Evolutionary conservation across 2,797 vertebrate genomes (phyloP), one percentile per base, ranked within the genome.

Genomic region (Euphonia xanthogaster): DNA sequence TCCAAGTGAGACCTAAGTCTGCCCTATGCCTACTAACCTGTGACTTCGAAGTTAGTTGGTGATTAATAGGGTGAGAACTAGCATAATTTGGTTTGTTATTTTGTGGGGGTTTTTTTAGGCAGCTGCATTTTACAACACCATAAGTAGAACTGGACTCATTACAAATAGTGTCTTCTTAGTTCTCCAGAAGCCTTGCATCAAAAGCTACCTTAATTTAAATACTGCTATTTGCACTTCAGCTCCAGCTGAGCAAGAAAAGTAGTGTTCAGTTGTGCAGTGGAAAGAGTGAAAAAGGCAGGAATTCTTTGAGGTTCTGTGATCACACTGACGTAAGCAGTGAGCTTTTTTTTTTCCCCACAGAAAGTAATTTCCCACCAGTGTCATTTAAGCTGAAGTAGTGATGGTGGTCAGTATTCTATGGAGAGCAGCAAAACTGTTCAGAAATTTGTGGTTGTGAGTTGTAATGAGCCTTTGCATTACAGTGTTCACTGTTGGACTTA

Each of bases 21-120:
- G 2, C 25, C 48, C n/a, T 7, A 20, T 40, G 35, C 20, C 35
- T 79, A 37, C 5, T 68, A 37, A 58, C 0, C 0, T 7, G 3
- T 39, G 24, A 50, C 27, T 74, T 83, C 5, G 7, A 83, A 66
- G 40, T 51, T 27, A 63, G 5, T 71, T 86, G 48, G 17, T 22
- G 25, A 44, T 79, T 55, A 82, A 23, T 39, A 33, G 33, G 14
- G 10, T 65, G 28, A 72, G 18, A 84, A 35, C 7, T 39, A 27
- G 16, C 28, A 44, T 65, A n/a, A 84, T 39, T 50, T 65, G 7
- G 19, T n/a, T 42, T 55, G 24, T 63, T 24, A 24, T 22, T 83
- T 63, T 33, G 10, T 37, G 7, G 33, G 33, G 3, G 6, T 39
- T 47, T 3, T 23, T 24, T 72, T 25, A 33, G 60, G 11, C 16